Evolutionary conservation across 2,113 vertebrate species (phyloP).

Genomic region (Lepus europaeus): DNA sequence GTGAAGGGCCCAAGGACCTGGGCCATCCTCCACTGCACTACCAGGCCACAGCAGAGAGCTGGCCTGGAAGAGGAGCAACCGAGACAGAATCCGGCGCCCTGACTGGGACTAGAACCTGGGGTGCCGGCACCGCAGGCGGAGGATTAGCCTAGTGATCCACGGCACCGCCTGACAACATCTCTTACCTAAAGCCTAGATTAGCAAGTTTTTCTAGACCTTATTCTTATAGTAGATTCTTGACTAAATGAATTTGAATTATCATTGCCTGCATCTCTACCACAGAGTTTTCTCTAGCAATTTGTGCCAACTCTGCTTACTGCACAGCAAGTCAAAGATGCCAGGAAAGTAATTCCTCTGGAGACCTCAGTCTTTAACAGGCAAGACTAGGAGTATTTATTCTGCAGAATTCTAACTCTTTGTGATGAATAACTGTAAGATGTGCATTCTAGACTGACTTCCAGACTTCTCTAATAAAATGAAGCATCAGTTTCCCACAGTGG

Average conservation of each 20-base stretch:
- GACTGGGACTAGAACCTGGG: too few relatives aligned
- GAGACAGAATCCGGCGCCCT: too few relatives aligned
- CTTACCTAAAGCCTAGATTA: slow-evolving; percentile 27
- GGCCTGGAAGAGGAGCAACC: too few relatives aligned
- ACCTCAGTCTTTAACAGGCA: slow-evolving; percentile 5
- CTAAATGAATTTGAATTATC: background rate
- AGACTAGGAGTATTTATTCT: background rate
- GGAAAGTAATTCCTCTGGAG: background rate
- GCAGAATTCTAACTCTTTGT: background rate
- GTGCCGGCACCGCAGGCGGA: too few relatives aligned
- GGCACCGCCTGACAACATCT: background rate
- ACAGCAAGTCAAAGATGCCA: slow-evolving; percentile 6
- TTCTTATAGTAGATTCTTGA: background rate
- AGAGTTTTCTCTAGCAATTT: slow-evolving; percentile 1
- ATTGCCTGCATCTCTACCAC: background rate
- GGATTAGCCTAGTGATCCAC: too few relatives aligned
- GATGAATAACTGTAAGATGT: background rate
- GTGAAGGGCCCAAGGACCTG: too few relatives aligned
- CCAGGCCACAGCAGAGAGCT: too few relatives aligned
- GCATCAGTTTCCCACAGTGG: background rate
- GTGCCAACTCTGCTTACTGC: background rate
- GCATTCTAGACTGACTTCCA: background rate
- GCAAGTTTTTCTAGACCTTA: background rate
- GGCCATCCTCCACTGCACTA: too few relatives aligned
- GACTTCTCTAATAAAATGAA: background rate